These are phyloP conservation scores for Atta cephalotes DNA, from an alignment of 1,140 invertebrate species.

Conservation along the genomic window DNA sequence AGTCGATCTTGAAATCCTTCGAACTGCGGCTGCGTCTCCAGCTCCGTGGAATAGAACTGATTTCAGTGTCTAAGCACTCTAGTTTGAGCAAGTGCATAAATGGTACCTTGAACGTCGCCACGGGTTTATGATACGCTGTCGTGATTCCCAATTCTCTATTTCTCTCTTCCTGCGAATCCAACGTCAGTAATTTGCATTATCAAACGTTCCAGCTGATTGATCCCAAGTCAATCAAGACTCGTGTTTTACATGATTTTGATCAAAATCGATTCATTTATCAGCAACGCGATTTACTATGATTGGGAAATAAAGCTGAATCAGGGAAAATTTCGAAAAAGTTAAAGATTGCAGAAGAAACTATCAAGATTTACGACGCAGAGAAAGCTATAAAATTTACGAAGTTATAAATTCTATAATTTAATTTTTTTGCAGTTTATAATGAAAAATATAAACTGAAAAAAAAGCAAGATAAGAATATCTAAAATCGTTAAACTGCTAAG, in stretches of 20 bases:
- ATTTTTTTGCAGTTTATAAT: background rate
- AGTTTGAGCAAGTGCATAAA: conserved; percentile 64
- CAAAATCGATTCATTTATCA: conserved; percentile 19
- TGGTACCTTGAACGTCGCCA: conserved; percentile 82
- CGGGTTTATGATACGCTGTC: conserved; percentile 62
- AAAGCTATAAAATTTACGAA: background rate
- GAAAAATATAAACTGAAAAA: background rate
- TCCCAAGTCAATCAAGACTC: background rate
- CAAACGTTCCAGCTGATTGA: conserved; percentile 3
- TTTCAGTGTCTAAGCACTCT: conserved; percentile 68
- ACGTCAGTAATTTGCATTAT: conserved; percentile 37
- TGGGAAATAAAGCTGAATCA: conserved; percentile 5
- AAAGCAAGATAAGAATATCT: background rate
- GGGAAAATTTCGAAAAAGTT: background rate
- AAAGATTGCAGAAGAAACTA: background rate
- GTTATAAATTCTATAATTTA: background rate
- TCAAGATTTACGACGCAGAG: too few species aligned
- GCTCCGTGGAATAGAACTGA: conserved; percentile 91
- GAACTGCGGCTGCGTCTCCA: conserved; percentile 93
- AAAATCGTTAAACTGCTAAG: background rate
- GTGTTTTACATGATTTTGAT: background rate
- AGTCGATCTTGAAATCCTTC: conserved; percentile 92
- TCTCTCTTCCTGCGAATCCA: conserved; percentile 78
- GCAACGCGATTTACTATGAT: background rate
- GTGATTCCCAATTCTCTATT: conserved; percentile 69